Percentiles rank a stretch among this genome's conserved stretches.
Conservation (phyloP, 2,797 vertebrate genomes). For the Lindbergichthys nudifrons region DNA sequence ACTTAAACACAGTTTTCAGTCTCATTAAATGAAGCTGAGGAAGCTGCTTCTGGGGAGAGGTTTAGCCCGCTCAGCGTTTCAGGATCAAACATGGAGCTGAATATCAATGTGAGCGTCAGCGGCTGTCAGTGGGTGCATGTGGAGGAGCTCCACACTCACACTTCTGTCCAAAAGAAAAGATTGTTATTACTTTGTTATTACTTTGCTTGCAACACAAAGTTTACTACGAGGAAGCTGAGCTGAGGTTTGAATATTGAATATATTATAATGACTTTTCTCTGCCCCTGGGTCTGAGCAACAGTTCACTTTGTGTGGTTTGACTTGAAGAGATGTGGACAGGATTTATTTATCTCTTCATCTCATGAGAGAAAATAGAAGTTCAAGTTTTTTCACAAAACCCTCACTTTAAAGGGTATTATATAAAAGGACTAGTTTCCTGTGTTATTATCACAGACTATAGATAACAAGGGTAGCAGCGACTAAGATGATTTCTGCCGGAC, state of each 20-base stretch:
- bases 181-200: not conserved
- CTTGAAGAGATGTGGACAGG: not conserved
- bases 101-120: conserved; percentile 51
- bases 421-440: not conserved
- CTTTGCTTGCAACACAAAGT: not conserved
- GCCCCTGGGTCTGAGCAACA: too few relatives aligned
- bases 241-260: not conserved
- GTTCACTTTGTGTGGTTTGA: not conserved
- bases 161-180: not conserved
- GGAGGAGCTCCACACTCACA: not conserved
- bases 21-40: conserved; percentile 59
- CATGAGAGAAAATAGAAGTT: conserved; percentile 4
- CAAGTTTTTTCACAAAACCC: not conserved
- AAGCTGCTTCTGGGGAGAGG: conserved; percentile 26
- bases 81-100: conserved; percentile 52
- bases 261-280: not conserved
- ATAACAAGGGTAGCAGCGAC: not conserved
- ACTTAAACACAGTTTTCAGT: conserved; percentile 22
- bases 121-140: not conserved
- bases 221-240: not conserved
- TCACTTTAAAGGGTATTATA: too few relatives aligned
- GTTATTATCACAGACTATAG: not conserved
- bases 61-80: conserved; percentile 43
- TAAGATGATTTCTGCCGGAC: too few relatives aligned
- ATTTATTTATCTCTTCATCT: not conserved